A percentile compares a stretch with the other conserved stretches of the same genome.
These are phyloP conservation scores for Amblyopsis hoosieri DNA, from an alignment of 2,797 vertebrate species.

Conservation along the genomic window DNA sequence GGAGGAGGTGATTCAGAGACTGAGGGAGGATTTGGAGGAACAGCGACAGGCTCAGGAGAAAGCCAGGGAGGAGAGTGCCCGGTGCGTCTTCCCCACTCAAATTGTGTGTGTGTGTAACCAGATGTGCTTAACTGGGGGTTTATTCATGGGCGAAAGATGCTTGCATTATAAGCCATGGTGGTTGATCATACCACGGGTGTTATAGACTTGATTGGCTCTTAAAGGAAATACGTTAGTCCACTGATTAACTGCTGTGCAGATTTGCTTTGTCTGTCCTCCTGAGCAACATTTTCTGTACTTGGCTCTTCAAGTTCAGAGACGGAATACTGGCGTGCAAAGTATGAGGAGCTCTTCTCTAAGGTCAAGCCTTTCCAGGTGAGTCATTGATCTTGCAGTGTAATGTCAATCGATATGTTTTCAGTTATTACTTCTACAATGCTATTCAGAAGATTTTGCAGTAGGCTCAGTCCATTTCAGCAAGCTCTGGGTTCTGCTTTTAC, in stretches of 20 bases:
- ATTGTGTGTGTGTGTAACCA: conserved; percentile 4
- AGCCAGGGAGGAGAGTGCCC: conserved; percentile 78
- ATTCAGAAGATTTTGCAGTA: not conserved
- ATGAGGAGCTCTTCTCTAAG: conserved; percentile 65
- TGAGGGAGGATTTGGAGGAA: conserved; percentile 67
- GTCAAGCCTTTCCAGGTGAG: conserved; percentile 72
- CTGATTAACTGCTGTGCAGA: too few relatives aligned
- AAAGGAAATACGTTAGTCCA: not conserved
- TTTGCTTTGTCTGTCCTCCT: not conserved
- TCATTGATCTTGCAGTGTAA: not conserved
- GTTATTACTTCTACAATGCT: not conserved
- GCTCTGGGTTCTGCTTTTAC: conserved; percentile 16
- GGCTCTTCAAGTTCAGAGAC: conserved; percentile 49
- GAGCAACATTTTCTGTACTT: conserved; percentile 1
- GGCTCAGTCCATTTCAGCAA: not conserved
- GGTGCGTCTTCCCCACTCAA: conserved; percentile 66
- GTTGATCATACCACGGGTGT: not conserved
- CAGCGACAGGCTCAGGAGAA: conserved; percentile 65
- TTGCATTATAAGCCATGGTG: too few relatives aligned
- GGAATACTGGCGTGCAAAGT: conserved; percentile 57
- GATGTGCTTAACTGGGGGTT: too few relatives aligned
- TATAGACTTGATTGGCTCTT: not conserved
- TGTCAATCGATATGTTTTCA: too few relatives aligned
- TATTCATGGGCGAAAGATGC: too few relatives aligned
- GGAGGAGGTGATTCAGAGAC: conserved; percentile 68